These are phyloP conservation scores for Hydrotaea diabolus DNA, from an alignment of 2,888 invertebrate genomes.

Conservation along the genomic window DNA sequence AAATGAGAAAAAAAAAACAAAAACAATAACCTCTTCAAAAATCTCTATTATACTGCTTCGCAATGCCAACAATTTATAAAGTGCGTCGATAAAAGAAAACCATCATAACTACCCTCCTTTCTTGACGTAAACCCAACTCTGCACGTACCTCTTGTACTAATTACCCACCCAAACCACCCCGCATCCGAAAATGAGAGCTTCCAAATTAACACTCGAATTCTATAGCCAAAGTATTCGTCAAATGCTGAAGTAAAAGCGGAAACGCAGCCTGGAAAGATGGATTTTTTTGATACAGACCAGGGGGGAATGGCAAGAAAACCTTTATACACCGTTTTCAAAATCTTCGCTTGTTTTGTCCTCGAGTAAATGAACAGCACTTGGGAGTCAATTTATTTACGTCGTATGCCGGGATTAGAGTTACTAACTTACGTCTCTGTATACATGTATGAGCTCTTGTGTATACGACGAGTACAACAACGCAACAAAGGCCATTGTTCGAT, in stretches of 20 bases:
- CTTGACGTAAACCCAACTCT: neutral
- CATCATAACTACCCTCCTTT: neutral
- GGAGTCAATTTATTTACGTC: constrained; percentile 56
- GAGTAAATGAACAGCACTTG: neutral
- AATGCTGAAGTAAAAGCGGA: neutral
- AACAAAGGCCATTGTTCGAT: constrained; percentile 1
- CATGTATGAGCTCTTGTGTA: neutral
- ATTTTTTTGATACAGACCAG: neutral
- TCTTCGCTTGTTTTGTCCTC: neutral
- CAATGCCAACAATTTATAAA: neutral
- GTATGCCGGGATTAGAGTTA: constrained; percentile 54
- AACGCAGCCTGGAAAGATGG: neutral
- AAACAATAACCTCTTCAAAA: neutral
- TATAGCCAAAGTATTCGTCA: neutral
- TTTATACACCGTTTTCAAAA: neutral
- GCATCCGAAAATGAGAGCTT: neutral
- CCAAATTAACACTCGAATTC: neutral
- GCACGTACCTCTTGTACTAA: neutral
- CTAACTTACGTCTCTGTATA: neutral
- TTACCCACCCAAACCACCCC: neutral
- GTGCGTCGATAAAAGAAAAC: neutral
- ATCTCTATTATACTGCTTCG: no score
- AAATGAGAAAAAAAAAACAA: no score
- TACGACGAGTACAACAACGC: neutral
- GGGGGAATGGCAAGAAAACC: no score